Evolutionary conservation across 2,888 invertebrate genomes (phyloP).

Genomic region (Drosophila sordidapex): DNA sequence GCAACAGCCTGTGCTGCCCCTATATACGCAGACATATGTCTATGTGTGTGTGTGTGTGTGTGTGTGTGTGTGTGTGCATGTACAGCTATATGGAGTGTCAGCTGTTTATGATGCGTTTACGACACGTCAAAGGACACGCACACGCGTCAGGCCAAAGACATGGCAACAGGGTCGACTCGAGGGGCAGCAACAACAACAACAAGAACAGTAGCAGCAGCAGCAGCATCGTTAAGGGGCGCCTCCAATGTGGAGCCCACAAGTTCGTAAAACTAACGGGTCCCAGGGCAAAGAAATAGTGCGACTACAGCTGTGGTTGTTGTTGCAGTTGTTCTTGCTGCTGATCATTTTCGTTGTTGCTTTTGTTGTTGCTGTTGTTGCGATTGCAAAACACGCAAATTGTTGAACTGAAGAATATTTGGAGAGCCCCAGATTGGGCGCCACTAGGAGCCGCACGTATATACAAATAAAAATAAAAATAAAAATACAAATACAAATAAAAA

Average conservation of each 20-base stretch:
- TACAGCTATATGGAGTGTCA: slow-evolving; percentile 26
- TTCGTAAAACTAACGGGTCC: slow-evolving; percentile 62
- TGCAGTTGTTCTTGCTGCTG: background rate
- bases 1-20: slow-evolving; percentile 20
- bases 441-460: slow-evolving; percentile 21
- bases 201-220: slow-evolving; percentile 10
- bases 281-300: slow-evolving; percentile 46
- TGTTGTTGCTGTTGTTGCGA: slow-evolving; percentile 43
- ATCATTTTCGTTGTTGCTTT: slow-evolving; percentile 2
- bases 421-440: slow-evolving; percentile 40
- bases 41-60: background rate
- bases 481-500: slow-evolving; percentile 3
- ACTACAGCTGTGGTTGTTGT: slow-evolving; percentile 23
- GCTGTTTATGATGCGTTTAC: slow-evolving; percentile 77
- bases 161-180: background rate
- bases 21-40: background rate
- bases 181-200: background rate
- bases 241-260: slow-evolving; percentile 26
- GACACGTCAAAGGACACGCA: slow-evolving; percentile 67
- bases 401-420: slow-evolving; percentile 14
- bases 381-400: slow-evolving; percentile 41
- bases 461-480: slow-evolving; percentile 36
- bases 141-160: slow-evolving; percentile 4
- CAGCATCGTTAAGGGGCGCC: slow-evolving; percentile 60
- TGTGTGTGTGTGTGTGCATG: background rate